Evolutionary conservation across 2,797 vertebrate genomes (phyloP).

Genomic region (Sciurus carolinensis): DNA sequence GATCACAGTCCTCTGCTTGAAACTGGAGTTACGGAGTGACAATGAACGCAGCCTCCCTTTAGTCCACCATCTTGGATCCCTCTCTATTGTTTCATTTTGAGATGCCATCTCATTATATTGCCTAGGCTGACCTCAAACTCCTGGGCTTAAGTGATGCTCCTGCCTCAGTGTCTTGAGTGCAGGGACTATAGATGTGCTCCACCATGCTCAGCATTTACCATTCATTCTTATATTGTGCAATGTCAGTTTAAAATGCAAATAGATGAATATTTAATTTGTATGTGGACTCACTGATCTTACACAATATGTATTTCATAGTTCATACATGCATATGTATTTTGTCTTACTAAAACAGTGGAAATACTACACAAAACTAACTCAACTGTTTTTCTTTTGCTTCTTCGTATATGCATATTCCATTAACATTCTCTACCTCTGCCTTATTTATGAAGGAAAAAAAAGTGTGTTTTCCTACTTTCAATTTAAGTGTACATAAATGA

Average conservation of each 20-base stretch:
- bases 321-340: neutral
- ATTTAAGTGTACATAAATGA: neutral
- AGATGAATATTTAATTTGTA: neutral
- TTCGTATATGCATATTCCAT: neutral
- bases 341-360: neutral
- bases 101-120: neutral
- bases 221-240: neutral
- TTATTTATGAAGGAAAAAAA: neutral
- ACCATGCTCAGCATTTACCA: neutral
- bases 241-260: conserved; percentile 7
- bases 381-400: neutral
- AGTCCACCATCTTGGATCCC: too few species aligned
- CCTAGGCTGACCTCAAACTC: neutral
- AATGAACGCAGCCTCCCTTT: too few species aligned
- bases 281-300: neutral
- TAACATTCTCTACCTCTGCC: neutral
- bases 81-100: too few species aligned
- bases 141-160: neutral
- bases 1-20: too few species aligned
- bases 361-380: neutral
- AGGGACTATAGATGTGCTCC: neutral
- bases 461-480: neutral
- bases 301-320: neutral
- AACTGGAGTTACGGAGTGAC: too few species aligned
- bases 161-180: neutral